These are phyloP conservation scores for Patella pellucida DNA, from an alignment of 2,888 invertebrate genomes.

Conservation along the genomic window DNA sequence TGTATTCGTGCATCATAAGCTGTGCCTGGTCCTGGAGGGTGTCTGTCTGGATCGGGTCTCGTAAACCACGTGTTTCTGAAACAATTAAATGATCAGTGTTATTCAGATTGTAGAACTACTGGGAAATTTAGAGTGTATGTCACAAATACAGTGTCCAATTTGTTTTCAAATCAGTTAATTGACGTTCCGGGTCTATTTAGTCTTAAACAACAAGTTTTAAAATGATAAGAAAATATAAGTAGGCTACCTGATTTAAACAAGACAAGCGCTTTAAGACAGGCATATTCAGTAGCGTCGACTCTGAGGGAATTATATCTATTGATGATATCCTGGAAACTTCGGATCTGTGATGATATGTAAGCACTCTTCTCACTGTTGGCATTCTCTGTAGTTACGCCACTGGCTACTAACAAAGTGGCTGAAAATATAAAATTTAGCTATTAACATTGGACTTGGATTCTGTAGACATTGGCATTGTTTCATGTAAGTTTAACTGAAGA, in stretches of 20 bases:
- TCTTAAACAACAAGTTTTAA: no score
- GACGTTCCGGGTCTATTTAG: no score
- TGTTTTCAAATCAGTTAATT: no score
- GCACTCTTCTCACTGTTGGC: conserved; percentile 62
- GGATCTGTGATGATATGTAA: conserved; percentile 74
- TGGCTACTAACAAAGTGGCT: conserved; percentile 70
- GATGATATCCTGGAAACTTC: conserved; percentile 77
- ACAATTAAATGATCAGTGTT: conserved; percentile 23
- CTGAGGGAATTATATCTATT: conserved; percentile 78
- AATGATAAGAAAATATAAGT: conserved; percentile 29
- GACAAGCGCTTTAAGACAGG: conserved; percentile 86
- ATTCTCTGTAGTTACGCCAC: conserved; percentile 74
- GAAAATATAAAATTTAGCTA: conserved; percentile 25
- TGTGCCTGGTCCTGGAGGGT: conserved; percentile 85
- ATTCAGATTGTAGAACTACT: background rate
- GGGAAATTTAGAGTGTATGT: background rate
- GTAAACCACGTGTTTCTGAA: conserved; percentile 77
- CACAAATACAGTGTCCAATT: no score
- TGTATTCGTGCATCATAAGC: conserved; percentile 81
- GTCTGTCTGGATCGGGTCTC: conserved; percentile 76
- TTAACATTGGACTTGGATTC: no score
- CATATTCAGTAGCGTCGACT: conserved; percentile 86
- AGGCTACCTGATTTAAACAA: conserved; percentile 88
- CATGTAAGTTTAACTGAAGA: no score
- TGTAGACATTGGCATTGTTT: no score